These are phyloP conservation scores for Nomada lathburiana DNA, from an alignment of 2,888 invertebrate genomes.

Conservation along the genomic window DNA sequence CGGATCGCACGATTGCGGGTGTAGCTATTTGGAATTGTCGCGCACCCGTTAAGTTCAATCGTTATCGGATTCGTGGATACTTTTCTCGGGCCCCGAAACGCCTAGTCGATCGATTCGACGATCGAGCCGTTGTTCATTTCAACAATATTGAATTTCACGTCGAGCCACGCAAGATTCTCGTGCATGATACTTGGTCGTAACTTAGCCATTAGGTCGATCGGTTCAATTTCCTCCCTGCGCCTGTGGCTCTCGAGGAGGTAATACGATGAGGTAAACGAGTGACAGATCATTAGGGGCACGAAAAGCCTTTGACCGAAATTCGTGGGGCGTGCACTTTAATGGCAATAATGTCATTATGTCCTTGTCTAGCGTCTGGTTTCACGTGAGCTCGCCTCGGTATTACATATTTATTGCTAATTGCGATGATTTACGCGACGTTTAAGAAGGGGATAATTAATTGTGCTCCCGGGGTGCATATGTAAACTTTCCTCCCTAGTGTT, in stretches of 20 bases:
- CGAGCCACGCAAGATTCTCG: conserved; percentile 4
- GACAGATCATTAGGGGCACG: conserved; percentile 53
- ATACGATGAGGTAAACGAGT: conserved; percentile 48
- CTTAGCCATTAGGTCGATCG: conserved; percentile 29
- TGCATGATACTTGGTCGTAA: conserved; percentile 36
- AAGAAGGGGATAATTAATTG: conserved; percentile 52
- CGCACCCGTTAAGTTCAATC: no score
- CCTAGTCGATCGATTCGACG: not conserved
- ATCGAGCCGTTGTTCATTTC: not conserved
- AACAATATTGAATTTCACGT: not conserved
- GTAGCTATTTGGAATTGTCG: no score
- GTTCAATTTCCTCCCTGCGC: conserved; percentile 42
- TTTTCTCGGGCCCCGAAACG: not conserved
- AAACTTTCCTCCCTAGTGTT: conserved; percentile 48
- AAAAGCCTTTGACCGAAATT: conserved; percentile 39
- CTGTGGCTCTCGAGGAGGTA: conserved; percentile 33
- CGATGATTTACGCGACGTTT: conserved; percentile 49
- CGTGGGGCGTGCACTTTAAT: conserved; percentile 24
- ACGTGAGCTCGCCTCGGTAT: not conserved
- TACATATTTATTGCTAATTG: conserved; percentile 27
- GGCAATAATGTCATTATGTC: conserved; percentile 37
- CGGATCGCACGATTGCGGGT: no score
- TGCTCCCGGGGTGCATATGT: conserved; percentile 46
- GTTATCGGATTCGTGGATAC: not conserved
- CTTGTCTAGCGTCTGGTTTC: not conserved